These are phyloP conservation scores for Dufourea novaeangliae DNA, from an alignment of 1,140 invertebrate species.

Conservation along the genomic window DNA sequence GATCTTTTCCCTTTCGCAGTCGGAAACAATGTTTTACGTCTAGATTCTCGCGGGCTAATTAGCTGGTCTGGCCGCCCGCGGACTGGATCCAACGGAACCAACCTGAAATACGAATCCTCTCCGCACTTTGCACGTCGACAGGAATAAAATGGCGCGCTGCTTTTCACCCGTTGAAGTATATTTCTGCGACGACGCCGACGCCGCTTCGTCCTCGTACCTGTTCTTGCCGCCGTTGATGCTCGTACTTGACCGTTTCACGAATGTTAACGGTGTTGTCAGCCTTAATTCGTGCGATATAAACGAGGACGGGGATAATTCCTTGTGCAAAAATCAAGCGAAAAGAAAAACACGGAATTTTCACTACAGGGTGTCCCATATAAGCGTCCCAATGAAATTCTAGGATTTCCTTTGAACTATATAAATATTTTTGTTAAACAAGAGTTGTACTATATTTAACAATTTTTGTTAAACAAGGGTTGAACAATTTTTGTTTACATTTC, in stretches of 20 bases:
- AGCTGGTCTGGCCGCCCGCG: constrained; percentile 22
- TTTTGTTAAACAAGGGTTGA: too few species aligned
- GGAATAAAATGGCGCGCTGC: constrained; percentile 3
- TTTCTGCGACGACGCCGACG: background rate
- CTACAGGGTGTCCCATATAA: too few species aligned
- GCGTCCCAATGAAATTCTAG: too few species aligned
- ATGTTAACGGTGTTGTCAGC: background rate
- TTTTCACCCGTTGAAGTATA: background rate
- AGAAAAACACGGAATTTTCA: too few species aligned
- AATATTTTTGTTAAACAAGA: too few species aligned
- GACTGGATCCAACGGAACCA: constrained; percentile 18
- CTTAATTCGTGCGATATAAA: background rate
- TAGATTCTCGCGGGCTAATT: constrained; percentile 50
- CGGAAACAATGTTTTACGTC: constrained; percentile 61
- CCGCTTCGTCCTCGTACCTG: background rate
- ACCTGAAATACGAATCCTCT: constrained; percentile 25
- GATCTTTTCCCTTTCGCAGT: constrained; percentile 61
- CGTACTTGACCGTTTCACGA: background rate
- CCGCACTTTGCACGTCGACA: background rate
- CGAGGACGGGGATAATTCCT: too few species aligned
- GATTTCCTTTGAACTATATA: too few species aligned
- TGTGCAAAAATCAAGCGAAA: too few species aligned
- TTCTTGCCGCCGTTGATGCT: background rate
- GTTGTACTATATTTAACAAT: too few species aligned
- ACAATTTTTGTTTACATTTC: too few species aligned